Evolutionary conservation across 23 tunicate species (phyloP), one percentile per base, ranked within the genome.

Genomic region (Styela plicata): DNA sequence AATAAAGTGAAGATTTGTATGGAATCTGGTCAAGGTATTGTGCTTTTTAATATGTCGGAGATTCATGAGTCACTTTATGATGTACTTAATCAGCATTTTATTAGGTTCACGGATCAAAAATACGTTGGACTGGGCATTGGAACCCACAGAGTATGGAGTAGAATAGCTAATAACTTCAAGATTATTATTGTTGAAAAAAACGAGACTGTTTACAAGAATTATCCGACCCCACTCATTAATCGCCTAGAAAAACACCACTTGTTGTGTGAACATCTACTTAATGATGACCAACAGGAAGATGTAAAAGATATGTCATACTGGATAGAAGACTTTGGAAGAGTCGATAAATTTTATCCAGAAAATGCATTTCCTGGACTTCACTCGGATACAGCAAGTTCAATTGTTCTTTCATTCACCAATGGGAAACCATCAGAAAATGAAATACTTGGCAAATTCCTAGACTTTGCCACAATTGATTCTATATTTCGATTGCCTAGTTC

Each of bases 11-110:
- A 86, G 31, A 85, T 80, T 30, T 86, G 90, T 80, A 86, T 86
- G 90, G 90, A 86, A 36, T 34, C 85, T 32, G 90, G 90, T 7
- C 79, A 57, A 81, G 36, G 85, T 31, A 81, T 86, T 71, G 90
- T 86, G 74, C 82, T 86, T 31, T 86, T 88, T 61, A 88, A 88
- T 63, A 79, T 88, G 52, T 62, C 86, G 31, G 87, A 88, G 61
- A 52, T 88, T 33, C 79, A 88, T 68, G 93, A 88, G 67, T 83
- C 93, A 34, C 84, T 88, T 17, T 88, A 88, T 69, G 93, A 88
- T 62, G 93, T 86, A 2, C 82, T 88, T 27, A 88, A 88, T 69
- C 93, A 88, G 74, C 93, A 88, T 33, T 88, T 83, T 78, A 84
- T 88, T 24, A 88, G 84, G 17, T 88, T 88, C 83, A 78, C 84